Conservation (phyloP, 1,140 invertebrate genomes). For the Arctopsyche grandis region DNA sequence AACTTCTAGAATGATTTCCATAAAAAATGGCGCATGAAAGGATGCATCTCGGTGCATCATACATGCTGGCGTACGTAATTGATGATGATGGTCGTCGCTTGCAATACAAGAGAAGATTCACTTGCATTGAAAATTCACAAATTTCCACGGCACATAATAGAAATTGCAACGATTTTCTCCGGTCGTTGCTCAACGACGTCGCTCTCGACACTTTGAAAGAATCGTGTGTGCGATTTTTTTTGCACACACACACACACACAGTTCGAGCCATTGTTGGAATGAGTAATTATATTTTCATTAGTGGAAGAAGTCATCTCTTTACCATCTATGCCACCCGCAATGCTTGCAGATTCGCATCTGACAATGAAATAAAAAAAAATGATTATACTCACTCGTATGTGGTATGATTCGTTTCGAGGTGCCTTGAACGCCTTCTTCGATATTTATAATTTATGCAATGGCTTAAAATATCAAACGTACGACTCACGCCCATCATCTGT, state of each 20-base stretch:
- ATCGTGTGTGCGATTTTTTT: not conserved
- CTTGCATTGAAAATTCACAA: slow-evolving; percentile 13
- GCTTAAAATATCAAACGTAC: no score
- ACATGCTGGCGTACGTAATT: not conserved
- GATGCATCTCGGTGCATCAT: not conserved
- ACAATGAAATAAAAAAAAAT: not conserved
- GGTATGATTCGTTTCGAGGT: no score
- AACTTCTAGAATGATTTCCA: no score
- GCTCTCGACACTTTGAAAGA: slow-evolving; percentile 1
- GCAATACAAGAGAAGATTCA: not conserved
- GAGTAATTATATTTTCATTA: slow-evolving; percentile 21
- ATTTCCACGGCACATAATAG: slow-evolving; percentile 13
- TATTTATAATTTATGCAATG: no score
- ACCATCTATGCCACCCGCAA: not conserved
- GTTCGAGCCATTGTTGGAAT: not conserved
- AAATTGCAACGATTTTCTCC: slow-evolving; percentile 24
- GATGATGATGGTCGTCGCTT: slow-evolving; percentile 1
- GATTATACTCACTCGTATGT: not conserved
- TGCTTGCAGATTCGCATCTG: not conserved
- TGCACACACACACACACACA: no score
- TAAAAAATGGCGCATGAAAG: no score
- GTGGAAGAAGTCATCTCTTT: not conserved
- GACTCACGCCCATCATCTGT: no score
- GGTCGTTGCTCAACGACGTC: slow-evolving; percentile 1
- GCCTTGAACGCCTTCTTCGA: no score